phyloP scores from a whole-genome alignment of 2,797 vertebrate species.

The Oophaga sylvatica region DNA sequence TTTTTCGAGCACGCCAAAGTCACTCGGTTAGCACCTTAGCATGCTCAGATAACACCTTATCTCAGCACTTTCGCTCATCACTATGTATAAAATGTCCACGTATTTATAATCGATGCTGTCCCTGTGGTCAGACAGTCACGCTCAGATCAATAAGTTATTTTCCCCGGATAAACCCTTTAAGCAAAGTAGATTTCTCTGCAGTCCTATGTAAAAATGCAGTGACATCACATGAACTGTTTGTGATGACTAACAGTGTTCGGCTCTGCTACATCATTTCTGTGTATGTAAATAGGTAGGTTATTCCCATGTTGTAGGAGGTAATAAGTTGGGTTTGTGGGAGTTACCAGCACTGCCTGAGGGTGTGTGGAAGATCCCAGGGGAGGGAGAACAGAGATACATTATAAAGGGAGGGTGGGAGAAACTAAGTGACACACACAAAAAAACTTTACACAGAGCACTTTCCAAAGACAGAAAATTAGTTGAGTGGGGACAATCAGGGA shows the following conservation, averaged over 20 bases:
- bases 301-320: conserved; percentile 39
- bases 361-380: conserved; percentile 50
- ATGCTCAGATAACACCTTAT: no score
- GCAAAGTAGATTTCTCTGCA: neutral
- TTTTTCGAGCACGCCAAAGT: no score
- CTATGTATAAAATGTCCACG: no score
- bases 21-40: no score
- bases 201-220: neutral
- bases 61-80: no score
- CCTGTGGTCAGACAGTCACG: no score
- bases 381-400: conserved; percentile 29
- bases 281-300: neutral
- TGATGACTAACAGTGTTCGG: neutral
- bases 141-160: no score
- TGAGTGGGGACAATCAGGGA: neutral
- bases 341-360: conserved; percentile 32
- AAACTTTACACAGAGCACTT: neutral
- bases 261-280: neutral
- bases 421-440: conserved; percentile 12
- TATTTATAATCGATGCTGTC: no score
- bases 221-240: neutral
- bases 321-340: conserved; percentile 38
- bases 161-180: neutral
- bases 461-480: neutral
- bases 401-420: conserved; percentile 30